Evolutionary conservation across 1,140 invertebrate species (phyloP).

Genomic region (Pissodes strobi): DNA sequence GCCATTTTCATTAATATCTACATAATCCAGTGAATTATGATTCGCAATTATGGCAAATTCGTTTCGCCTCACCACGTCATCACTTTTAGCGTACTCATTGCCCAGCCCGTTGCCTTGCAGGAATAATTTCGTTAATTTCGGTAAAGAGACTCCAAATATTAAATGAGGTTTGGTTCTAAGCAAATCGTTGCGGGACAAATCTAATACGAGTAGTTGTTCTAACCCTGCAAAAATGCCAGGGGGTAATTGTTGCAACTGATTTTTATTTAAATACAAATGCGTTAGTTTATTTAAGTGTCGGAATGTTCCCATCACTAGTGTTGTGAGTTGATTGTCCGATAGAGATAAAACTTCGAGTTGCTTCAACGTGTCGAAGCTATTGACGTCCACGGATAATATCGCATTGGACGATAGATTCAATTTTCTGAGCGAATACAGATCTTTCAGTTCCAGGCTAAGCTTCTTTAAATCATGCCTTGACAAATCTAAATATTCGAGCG

Average conservation of each 20-base stretch:
- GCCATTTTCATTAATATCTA: conserved; percentile 17
- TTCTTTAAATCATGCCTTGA: conserved; percentile 14
- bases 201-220: conserved; percentile 4
- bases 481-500: conserved; percentile 1
- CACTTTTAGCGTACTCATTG: conserved; percentile 10
- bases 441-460: background rate
- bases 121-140: background rate
- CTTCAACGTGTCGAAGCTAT: background rate
- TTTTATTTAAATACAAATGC: conserved; percentile 22
- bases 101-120: conserved; percentile 16
- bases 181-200: conserved; percentile 11
- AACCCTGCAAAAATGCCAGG: conserved; percentile 11
- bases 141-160: background rate
- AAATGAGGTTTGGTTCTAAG: conserved; percentile 13
- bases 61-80: background rate
- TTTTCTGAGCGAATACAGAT: background rate
- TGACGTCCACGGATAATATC: background rate
- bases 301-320: background rate
- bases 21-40: background rate
- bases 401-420: conserved; percentile 11
- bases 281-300: conserved; percentile 1
- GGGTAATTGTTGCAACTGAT: conserved; percentile 7
- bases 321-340: conserved; percentile 4
- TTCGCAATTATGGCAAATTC: conserved; percentile 8
- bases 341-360: conserved; percentile 10